These are phyloP conservation scores for Paedocypris sp. DNA, from an alignment of 2,113 vertebrate genomes.

Conservation along the genomic window DNA sequence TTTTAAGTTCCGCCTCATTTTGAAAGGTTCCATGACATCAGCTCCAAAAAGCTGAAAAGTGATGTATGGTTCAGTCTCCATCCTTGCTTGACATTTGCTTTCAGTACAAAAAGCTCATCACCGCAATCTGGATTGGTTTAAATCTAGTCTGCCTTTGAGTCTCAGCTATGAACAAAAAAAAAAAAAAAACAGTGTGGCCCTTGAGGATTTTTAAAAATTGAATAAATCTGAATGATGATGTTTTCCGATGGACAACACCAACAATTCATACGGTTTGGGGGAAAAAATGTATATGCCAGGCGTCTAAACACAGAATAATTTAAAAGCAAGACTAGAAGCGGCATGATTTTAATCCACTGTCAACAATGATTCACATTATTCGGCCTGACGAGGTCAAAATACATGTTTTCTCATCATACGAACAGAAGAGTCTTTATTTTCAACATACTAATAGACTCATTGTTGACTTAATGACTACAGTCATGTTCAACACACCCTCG, in stretches of 20 bases:
- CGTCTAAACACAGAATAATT: neutral
- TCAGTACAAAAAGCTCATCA: neutral
- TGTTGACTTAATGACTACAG: slow-evolving; percentile 27
- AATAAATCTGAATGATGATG: slow-evolving; percentile 9
- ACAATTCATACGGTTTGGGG: too few relatives aligned
- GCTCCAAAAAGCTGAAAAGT: too few relatives aligned
- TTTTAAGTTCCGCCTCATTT: too few relatives aligned
- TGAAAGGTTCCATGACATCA: too few relatives aligned
- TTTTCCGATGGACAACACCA: too few relatives aligned
- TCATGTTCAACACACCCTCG: slow-evolving; percentile 2
- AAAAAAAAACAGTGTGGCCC: neutral
- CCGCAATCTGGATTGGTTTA: neutral
- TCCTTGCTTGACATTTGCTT: neutral
- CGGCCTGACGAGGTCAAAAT: slow-evolving; percentile 9
- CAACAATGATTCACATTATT: neutral
- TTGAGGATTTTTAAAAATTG: neutral
- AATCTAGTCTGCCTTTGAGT: slow-evolving; percentile 6
- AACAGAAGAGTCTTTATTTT: slow-evolving; percentile 25
- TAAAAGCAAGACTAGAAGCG: neutral
- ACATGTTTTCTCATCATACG: slow-evolving; percentile 15
- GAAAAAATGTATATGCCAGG: neutral
- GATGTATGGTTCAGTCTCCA: neutral
- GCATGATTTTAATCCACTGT: neutral
- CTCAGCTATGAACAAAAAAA: slow-evolving; percentile 13
- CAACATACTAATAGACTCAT: slow-evolving; percentile 1